Conservation (phyloP, 2,113 vertebrate species). For the Oceanodroma tethys region DNA sequence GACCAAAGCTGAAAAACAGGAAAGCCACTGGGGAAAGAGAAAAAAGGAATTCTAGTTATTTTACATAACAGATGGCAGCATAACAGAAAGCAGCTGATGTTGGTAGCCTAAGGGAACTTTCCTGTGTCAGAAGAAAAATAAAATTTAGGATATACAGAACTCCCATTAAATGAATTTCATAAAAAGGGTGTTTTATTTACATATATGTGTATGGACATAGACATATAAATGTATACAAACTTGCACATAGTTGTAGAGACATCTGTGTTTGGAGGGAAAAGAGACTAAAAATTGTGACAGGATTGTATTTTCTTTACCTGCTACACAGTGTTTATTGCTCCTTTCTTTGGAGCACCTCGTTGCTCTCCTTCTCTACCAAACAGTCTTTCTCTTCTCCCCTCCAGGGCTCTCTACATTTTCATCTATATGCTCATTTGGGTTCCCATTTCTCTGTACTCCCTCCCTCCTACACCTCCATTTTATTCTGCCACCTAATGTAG, state of each 20-base stretch:
- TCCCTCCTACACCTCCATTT: not conserved
- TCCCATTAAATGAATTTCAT: constrained; percentile 7
- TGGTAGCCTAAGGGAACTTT: constrained; percentile 32
- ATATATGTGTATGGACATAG: not conserved
- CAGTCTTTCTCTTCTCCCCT: not conserved
- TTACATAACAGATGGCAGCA: constrained; percentile 54
- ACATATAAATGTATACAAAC: not conserved
- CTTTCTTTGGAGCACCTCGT: not conserved
- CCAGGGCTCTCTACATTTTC: not conserved
- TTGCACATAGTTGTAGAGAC: not conserved
- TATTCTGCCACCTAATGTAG: not conserved
- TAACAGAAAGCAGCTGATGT: constrained; percentile 59
- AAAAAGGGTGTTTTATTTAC: not conserved
- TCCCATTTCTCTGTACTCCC: not conserved
- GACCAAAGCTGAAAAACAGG: constrained; percentile 47
- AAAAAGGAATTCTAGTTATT: constrained; percentile 44
- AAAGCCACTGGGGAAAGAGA: constrained; percentile 17
- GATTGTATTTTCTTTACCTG: not conserved
- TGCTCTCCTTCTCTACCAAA: not conserved
- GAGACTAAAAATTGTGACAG: not conserved
- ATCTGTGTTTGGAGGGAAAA: not conserved
- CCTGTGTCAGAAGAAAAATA: constrained; percentile 9
- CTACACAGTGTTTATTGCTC: not conserved
- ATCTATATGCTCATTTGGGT: not conserved
- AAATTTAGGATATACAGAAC: constrained; percentile 21